phyloP scores from a whole-genome alignment of 1,140 invertebrate genomes.

The Orius laevigatus region DNA sequence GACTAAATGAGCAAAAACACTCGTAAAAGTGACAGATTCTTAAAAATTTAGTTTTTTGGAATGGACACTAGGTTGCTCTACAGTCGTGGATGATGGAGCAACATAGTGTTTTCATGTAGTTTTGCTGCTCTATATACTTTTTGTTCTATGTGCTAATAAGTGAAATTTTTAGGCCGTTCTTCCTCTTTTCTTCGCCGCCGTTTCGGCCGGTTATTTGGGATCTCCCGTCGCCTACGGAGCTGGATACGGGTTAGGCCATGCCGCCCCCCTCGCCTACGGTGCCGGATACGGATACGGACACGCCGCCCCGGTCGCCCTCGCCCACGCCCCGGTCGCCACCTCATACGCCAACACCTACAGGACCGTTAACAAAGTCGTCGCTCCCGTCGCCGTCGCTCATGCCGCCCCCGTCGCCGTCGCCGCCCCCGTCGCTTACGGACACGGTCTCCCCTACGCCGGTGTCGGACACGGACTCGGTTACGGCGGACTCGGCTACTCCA shows the following conservation, averaged over 20 bases:
- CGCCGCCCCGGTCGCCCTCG: background rate
- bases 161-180: slow-evolving; percentile 4
- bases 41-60: no score
- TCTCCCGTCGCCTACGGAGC: background rate
- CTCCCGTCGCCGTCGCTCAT: background rate
- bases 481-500: background rate
- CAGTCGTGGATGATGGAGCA: no score
- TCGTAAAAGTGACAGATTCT: no score
- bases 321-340: slow-evolving; percentile 1
- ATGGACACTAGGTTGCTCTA: no score
- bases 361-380: background rate
- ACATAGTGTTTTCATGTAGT: no score
- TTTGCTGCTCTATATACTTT: no score
- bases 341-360: slow-evolving; percentile 9
- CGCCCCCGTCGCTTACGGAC: background rate
- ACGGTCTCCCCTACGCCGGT: background rate
- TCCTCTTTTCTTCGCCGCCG: slow-evolving; percentile 5
- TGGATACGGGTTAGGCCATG: background rate
- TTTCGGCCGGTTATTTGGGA: slow-evolving; percentile 6
- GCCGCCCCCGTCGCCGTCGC: slow-evolving; percentile 3
- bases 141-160: background rate
- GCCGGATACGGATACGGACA: background rate
- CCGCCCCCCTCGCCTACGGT: background rate
- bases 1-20: no score
- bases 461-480: background rate